Percentiles rank a stretch among this genome's conserved stretches.
Conservation (phyloP, 1,140 invertebrate genomes). For the Zaprionus inermis region DNA sequence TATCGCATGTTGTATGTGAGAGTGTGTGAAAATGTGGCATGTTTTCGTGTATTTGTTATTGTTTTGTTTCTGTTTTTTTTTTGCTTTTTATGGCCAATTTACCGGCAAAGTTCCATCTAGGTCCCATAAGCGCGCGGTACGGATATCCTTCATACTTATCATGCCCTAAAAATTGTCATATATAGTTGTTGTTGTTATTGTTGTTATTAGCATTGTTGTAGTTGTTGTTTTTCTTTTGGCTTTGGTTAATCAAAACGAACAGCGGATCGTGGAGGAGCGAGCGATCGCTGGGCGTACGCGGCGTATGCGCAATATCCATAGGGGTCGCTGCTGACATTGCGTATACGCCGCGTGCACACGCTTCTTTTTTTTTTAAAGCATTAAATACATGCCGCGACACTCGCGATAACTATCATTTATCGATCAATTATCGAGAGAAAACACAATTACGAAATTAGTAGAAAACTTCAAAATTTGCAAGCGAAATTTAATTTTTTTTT, state of each 20-base stretch:
- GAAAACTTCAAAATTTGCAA: conserved; percentile 19
- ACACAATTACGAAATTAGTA: conserved; percentile 42
- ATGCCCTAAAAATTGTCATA: conserved; percentile 78
- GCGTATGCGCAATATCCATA: conserved; percentile 34
- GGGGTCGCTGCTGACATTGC: not conserved
- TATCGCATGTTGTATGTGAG: not conserved
- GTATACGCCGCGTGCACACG: conserved; percentile 26
- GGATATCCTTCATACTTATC: conserved; percentile 84
- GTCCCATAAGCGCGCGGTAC: conserved; percentile 83
- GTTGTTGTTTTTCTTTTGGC: conserved; percentile 51
- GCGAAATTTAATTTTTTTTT: conserved; percentile 7
- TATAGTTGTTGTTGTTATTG: conserved; percentile 52
- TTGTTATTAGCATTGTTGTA: conserved; percentile 33
- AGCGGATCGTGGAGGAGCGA: conserved; percentile 18
- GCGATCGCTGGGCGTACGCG: conserved; percentile 1
- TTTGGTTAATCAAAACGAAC: conserved; percentile 40
- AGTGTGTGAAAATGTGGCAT: not conserved
- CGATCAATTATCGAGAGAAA: not conserved
- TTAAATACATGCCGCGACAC: conserved; percentile 34
- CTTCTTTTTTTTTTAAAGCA: conserved; percentile 16
- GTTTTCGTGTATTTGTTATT: conserved; percentile 30
- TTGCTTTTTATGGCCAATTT: conserved; percentile 76
- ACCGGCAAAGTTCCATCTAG: conserved; percentile 84
- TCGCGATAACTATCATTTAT: no score
- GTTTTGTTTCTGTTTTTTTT: conserved; percentile 31